Evolutionary conservation across 1,140 invertebrate genomes (phyloP).

Genomic region (Carposina sasakii): DNA sequence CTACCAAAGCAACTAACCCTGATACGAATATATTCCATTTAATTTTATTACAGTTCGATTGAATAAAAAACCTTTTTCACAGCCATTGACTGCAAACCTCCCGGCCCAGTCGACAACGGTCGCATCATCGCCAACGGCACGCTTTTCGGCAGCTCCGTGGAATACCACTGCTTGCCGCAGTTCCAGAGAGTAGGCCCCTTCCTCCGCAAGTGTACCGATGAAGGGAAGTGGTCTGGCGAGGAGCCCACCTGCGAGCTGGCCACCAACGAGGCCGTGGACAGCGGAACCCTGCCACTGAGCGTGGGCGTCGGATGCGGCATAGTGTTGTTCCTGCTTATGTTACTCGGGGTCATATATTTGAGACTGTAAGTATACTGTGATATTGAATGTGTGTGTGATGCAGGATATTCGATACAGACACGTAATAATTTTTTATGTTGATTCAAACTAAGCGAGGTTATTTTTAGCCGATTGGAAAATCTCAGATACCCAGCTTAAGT

Average conservation of each 20-base stretch:
- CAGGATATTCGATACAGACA: too few species aligned
- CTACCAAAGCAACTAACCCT: too few species aligned
- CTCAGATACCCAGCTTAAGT: too few species aligned
- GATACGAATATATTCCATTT: too few species aligned
- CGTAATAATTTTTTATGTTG: too few species aligned
- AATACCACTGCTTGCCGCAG: conserved; percentile 91
- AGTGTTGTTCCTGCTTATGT: conserved; percentile 82
- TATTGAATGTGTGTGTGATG: too few species aligned
- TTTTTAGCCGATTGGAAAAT: too few species aligned
- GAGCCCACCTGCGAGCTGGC: conserved; percentile 81
- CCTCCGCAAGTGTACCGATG: conserved; percentile 86
- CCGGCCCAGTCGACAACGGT: conserved; percentile 86
- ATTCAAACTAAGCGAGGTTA: too few species aligned
- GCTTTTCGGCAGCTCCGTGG: conserved; percentile 84
- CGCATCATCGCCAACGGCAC: conserved; percentile 88
- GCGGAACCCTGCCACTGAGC: conserved; percentile 80
- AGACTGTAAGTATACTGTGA: conserved; percentile 80
- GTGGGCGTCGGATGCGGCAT: conserved; percentile 86
- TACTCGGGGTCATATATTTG: conserved; percentile 82
- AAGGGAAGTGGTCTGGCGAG: conserved; percentile 87
- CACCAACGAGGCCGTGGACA: conserved; percentile 79
- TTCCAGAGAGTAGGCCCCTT: conserved; percentile 87
- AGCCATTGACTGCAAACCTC: conserved; percentile 89
- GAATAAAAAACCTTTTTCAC: too few species aligned
- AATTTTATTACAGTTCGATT: too few species aligned